Base-by-base conservation (phyloP, 2,797 vertebrate genomes). In the Natrix natrix region DNA sequence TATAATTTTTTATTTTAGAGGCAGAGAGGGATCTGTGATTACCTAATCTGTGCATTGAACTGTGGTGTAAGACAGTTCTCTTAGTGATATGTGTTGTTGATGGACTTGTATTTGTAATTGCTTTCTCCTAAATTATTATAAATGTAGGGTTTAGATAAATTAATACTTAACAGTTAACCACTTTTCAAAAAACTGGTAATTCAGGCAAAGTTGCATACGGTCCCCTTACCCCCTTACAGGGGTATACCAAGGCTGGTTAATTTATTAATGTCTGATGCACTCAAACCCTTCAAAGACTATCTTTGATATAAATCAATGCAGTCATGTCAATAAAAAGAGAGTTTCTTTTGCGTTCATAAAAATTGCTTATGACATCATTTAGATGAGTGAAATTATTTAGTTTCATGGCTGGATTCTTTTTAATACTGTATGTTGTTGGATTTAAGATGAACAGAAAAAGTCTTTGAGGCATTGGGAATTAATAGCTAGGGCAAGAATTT, bases 311-410 rank as follows among this genome's bases (percentile, higher is more conserved):
- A 98, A 99, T 98, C 97, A 98, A 96, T 97, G 98, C 26, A 0
- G 97, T 97, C 97, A 97, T 98, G 97, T 95, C 96, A 96, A 98
- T 97, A 97, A 97, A 97, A 96, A 97, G 90, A 96, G 95, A 96
- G 90, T 86, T 95, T 96, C 98, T 98, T 98, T 98, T 98, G 97
- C 96, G 96, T 96, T 96, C 97, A 43, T 43, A 43, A 94, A 96
- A 96, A 95, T 93, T 95, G 96, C 97, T 98, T 98, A 98, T 98
- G 97, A 96, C 96, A 97, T 98, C 92, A 98, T 96, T 97, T 97
- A 96, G 97, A 97, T 98, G 98, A 98, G 98, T 98, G 98, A 98
- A 98, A 98, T 96, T 98, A 98, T 98, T 98, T 24, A 48, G 74
- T 24, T 83, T 83, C 74, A 83, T 83, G 74, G 98, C 98, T 98